Evolutionary conservation across 2,888 invertebrate genomes (phyloP).

Genomic region (Macrophya alboannulata): DNA sequence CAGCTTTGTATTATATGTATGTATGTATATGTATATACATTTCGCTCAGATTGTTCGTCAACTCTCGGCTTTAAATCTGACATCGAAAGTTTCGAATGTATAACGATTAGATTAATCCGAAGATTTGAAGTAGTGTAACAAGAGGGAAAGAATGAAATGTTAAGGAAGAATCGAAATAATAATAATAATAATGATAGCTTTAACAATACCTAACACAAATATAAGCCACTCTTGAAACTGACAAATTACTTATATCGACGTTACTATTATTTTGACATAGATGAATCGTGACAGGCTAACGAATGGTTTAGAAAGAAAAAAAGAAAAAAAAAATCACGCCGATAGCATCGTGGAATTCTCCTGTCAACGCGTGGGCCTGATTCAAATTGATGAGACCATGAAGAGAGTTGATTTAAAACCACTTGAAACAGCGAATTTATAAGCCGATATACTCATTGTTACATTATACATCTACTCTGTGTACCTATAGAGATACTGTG

Average conservation of each 20-base stretch:
- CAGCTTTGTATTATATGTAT: background rate
- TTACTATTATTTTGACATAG: conserved; percentile 31
- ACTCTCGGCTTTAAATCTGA: background rate
- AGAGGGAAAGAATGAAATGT: background rate
- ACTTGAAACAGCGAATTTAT: conserved; percentile 20
- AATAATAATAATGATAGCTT: background rate
- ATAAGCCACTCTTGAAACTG: conserved; percentile 29
- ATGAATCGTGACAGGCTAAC: conserved; percentile 54
- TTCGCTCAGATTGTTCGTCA: background rate
- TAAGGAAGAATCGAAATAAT: too few relatives aligned
- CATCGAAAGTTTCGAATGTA: background rate
- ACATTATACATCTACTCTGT: background rate
- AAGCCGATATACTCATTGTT: conserved; percentile 2
- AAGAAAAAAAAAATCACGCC: too few relatives aligned
- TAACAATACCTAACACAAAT: background rate
- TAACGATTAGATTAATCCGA: background rate
- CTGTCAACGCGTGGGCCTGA: conserved; percentile 43
- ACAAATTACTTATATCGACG: conserved; percentile 47
- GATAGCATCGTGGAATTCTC: conserved; percentile 40
- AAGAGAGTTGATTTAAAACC: background rate
- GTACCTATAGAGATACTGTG: background rate
- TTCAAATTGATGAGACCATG: conserved; percentile 40
- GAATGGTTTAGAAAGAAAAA: conserved; percentile 19
- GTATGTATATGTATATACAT: background rate
- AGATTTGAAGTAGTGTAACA: background rate